Evolutionary conservation across 2,797 vertebrate genomes (phyloP), one percentile per base, ranked within the genome.

Genomic region (Gobio occitaniae): DNA sequence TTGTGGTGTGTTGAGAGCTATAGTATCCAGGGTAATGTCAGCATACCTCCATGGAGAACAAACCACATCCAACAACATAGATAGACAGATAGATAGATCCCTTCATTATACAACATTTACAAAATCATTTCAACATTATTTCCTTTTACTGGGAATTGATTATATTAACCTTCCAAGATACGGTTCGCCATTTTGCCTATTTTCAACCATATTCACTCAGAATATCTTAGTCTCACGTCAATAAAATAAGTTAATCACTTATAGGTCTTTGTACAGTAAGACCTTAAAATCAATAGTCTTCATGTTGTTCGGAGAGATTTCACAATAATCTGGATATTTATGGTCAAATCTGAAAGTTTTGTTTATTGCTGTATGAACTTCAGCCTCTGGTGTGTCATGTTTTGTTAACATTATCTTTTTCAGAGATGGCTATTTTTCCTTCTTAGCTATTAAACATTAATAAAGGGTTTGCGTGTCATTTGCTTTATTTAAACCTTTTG

Each of bases 221-320:
- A 78, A 63, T 63, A 47, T 47, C 25, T 29, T 17, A 78, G n/a
- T 29, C n/a, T 48, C 5, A 47, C 3, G 0, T 66, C 47, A 80
- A 48, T 80, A 52, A 61, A 61, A 59, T 61, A 36, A 48, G 61
- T 84, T 84, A 84, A 68, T 54, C 61, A 77, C 48, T 77, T 32
- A 29, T 69, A 7, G 3, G 36, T 13, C 32, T 84, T 84, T 16
- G 48, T 66, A 44, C 29, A 68, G 21, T 17, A 52, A 17, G 47
- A 38, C 10, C 19, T 44, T 29, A 32, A 63, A 63, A 83, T 83
- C 80, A 74, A 83, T 65, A 54, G 16, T 3, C 32, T 76, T 15
- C 38, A 6, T 36, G 56, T 8, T 52, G 15, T 76, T 54, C 7
- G 0, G 2, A 19, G n/a, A 25, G 2, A 84, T 68, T 77, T 77